Conservation (phyloP, 2,888 invertebrate species). For the Pollenia angustigena region DNA sequence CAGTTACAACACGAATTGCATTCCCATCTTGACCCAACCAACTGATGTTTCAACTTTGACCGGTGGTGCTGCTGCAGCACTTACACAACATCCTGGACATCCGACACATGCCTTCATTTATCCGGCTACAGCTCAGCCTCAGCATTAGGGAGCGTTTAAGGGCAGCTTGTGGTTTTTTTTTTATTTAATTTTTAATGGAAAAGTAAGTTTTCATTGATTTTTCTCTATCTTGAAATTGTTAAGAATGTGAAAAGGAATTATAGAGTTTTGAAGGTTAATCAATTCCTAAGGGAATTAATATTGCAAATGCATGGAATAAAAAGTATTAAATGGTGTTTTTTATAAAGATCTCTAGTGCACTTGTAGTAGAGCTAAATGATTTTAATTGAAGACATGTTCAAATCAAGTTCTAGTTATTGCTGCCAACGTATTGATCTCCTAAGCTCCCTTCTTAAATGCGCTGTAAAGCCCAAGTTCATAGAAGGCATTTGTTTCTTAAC, state of each 20-base stretch:
- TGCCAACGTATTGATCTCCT: neutral
- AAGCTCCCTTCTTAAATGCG: neutral
- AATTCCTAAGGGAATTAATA: neutral
- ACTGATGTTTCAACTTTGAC: conserved; percentile 63
- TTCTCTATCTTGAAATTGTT: neutral
- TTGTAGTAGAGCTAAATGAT: neutral
- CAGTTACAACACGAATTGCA: conserved; percentile 82
- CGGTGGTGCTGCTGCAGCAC: conserved; percentile 51
- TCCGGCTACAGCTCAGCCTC: conserved; percentile 71
- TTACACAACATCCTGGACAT: conserved; percentile 75
- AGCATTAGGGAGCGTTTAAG: conserved; percentile 60
- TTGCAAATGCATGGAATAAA: no score
- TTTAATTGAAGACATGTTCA: neutral
- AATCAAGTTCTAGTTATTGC: conserved; percentile 12
- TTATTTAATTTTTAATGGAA: neutral
- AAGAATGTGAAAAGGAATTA: no score
- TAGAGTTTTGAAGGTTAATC: neutral
- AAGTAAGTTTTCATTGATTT: conserved; percentile 45
- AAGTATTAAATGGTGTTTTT: no score
- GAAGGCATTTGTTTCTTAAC: conserved; percentile 35
- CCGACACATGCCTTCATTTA: conserved; percentile 74
- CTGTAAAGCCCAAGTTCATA: neutral
- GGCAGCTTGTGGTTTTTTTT: neutral
- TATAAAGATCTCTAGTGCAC: neutral
- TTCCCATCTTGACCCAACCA: conserved; percentile 80